Conservation (phyloP, 2,888 invertebrate species). For the Elegia similella region DNA sequence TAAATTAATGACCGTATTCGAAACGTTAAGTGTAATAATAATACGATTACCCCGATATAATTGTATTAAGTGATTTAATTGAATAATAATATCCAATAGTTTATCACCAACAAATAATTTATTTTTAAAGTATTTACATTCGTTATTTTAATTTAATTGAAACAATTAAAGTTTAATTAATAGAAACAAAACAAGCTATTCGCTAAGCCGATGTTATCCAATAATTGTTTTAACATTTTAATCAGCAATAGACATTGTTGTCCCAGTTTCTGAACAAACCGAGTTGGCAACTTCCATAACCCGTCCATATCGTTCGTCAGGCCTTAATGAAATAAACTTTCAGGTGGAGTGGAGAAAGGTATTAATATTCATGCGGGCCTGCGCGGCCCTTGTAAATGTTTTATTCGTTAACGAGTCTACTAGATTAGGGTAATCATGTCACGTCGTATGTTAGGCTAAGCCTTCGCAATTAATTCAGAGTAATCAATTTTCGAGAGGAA, state of each 20-base stretch:
- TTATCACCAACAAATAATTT: too few relatives aligned
- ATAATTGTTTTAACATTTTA: slow-evolving; percentile 13
- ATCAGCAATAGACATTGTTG: slow-evolving; percentile 12
- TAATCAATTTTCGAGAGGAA: slow-evolving; percentile 60
- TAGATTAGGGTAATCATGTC: slow-evolving; percentile 77
- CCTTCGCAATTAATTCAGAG: slow-evolving; percentile 66
- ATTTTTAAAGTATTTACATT: too few relatives aligned
- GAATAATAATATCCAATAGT: too few relatives aligned
- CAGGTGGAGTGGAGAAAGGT: slow-evolving; percentile 62
- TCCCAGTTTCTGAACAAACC: slow-evolving; percentile 14
- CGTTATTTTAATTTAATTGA: too few relatives aligned
- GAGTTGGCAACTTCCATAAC: slow-evolving; percentile 24
- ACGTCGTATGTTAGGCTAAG: slow-evolving; percentile 65
- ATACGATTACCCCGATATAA: too few relatives aligned
- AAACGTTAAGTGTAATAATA: too few relatives aligned
- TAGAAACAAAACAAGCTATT: neutral
- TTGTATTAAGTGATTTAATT: too few relatives aligned
- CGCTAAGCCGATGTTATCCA: neutral
- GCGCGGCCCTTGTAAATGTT: slow-evolving; percentile 74
- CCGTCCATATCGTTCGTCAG: slow-evolving; percentile 40
- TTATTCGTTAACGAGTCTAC: slow-evolving; percentile 77
- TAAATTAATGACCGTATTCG: too few relatives aligned
- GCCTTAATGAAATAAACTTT: slow-evolving; percentile 76
- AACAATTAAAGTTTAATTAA: too few relatives aligned
- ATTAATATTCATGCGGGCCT: slow-evolving; percentile 74